These are phyloP conservation scores for Siniperca knerii DNA, from an alignment of 2,113 vertebrate species.

Conservation along the genomic window DNA sequence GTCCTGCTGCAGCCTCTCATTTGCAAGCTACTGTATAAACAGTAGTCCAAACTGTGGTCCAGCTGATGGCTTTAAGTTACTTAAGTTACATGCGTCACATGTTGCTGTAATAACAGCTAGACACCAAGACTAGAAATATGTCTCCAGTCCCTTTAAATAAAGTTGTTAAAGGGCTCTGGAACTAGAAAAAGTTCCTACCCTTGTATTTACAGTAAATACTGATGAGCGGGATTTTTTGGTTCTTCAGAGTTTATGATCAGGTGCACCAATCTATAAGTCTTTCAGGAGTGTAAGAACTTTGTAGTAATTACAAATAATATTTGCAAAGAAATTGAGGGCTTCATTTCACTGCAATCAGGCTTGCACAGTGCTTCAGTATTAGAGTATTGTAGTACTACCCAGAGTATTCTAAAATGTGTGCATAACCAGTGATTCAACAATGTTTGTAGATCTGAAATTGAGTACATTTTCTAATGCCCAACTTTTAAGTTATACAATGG, in stretches of 20 bases:
- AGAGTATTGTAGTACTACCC: no score
- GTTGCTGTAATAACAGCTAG: slow-evolving; percentile 30
- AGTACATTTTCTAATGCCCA: neutral
- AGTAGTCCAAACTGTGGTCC: slow-evolving; percentile 21
- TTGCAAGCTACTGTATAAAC: slow-evolving; percentile 5
- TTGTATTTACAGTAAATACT: slow-evolving; percentile 59
- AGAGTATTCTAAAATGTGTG: neutral
- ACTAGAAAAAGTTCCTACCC: slow-evolving; percentile 19
- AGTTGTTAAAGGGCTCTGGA: slow-evolving; percentile 15
- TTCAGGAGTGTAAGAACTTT: neutral
- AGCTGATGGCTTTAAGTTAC: slow-evolving; percentile 13
- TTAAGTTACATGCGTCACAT: slow-evolving; percentile 3
- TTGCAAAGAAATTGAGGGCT: no score
- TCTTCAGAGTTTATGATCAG: neutral
- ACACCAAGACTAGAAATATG: slow-evolving; percentile 32
- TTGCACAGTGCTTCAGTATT: no score
- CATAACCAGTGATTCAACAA: neutral
- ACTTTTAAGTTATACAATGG: neutral
- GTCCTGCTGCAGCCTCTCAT: slow-evolving; percentile 13
- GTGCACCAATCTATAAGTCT: neutral
- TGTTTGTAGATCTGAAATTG: neutral
- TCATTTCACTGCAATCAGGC: no score
- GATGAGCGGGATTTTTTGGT: slow-evolving; percentile 2
- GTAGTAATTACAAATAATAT: no score
- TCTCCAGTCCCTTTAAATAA: slow-evolving; percentile 21